Conservation (phyloP, 2,113 vertebrate genomes). For the Chinchilla lanigera region DNA sequence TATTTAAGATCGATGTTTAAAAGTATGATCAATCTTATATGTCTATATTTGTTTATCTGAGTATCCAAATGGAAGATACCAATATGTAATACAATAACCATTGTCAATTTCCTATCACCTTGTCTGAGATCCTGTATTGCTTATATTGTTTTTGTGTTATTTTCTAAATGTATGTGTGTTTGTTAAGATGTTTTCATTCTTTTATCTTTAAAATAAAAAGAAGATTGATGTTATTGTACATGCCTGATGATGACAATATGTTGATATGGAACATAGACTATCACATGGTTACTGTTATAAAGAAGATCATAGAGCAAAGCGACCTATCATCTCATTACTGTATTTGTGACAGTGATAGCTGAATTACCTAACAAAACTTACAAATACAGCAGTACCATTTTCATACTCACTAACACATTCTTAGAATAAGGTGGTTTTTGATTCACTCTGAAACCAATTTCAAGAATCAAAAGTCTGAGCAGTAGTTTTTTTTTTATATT, state of each 20-base stretch:
- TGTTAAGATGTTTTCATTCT: too few relatives aligned
- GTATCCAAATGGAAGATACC: too few relatives aligned
- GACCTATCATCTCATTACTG: not conserved
- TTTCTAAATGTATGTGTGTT: too few relatives aligned
- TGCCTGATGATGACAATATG: not conserved
- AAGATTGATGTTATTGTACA: not conserved
- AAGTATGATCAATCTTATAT: too few relatives aligned
- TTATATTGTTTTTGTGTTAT: too few relatives aligned
- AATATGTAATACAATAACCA: too few relatives aligned
- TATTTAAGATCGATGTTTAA: not conserved
- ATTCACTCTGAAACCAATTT: not conserved
- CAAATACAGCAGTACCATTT: not conserved
- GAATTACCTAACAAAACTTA: not conserved
- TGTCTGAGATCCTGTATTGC: too few relatives aligned
- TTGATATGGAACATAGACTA: not conserved
- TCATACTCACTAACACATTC: not conserved
- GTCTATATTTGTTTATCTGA: too few relatives aligned
- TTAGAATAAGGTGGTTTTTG: not conserved
- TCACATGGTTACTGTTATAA: not conserved
- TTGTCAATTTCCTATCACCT: too few relatives aligned
- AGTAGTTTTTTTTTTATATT: not conserved
- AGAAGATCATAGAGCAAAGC: not conserved
- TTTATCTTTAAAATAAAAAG: too few relatives aligned
- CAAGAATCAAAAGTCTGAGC: not conserved
- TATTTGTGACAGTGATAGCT: not conserved